Conservation (phyloP, 2,797 vertebrate species). For the Nyctalus aviator region DNA sequence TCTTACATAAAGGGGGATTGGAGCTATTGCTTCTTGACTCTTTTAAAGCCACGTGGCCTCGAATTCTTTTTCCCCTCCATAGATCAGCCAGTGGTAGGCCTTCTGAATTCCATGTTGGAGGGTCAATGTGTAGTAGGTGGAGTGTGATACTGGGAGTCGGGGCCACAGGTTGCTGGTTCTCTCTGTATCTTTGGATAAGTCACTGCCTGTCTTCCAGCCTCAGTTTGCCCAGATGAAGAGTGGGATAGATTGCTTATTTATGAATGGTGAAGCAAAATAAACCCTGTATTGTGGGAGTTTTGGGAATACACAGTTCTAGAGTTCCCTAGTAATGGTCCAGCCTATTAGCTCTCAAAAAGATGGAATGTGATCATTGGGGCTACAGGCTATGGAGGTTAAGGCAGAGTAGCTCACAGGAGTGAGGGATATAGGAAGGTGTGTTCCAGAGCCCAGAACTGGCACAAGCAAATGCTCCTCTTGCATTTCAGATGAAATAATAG, state of each 20-base stretch:
- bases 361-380: slow-evolving; percentile 5
- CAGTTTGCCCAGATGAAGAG: slow-evolving; percentile 59
- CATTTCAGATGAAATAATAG: slow-evolving; percentile 56
- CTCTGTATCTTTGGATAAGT: slow-evolving; percentile 60
- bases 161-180: slow-evolving; percentile 63
- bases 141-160: slow-evolving; percentile 47
- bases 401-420: slow-evolving; percentile 5
- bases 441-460: slow-evolving; percentile 62
- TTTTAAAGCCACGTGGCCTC: slow-evolving; percentile 59
- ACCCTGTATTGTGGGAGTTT: slow-evolving; percentile 16
- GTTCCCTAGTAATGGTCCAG: slow-evolving; percentile 1
- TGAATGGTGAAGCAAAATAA: slow-evolving; percentile 39
- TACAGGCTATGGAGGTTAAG: slow-evolving; percentile 42
- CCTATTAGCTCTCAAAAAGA: slow-evolving; percentile 21
- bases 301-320: slow-evolving; percentile 52
- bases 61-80: slow-evolving; percentile 47
- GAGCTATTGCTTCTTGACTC: slow-evolving; percentile 65
- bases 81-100: slow-evolving; percentile 48
- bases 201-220: slow-evolving; percentile 47
- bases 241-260: slow-evolving; percentile 41
- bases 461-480: slow-evolving; percentile 50
- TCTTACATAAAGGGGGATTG: slow-evolving; percentile 32
- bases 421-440: not conserved
- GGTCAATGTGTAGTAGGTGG: slow-evolving; percentile 54
- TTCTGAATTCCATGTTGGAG: slow-evolving; percentile 70